phyloP scores from a whole-genome alignment of 37 sponge, comb jelly and placozoan genomes.

The Axinella damicornis region DNA sequence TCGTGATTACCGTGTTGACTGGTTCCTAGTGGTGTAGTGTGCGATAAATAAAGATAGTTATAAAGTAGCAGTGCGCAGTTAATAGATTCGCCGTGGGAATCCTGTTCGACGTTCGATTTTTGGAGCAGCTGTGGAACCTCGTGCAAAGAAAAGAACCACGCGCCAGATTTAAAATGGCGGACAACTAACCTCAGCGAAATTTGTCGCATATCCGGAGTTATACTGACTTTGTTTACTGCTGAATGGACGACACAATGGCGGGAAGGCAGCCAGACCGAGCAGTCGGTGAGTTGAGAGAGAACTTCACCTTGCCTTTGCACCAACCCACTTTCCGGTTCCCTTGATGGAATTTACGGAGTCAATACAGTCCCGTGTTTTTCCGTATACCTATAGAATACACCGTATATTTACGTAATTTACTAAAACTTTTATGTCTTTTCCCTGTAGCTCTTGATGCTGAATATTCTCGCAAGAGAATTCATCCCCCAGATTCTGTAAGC shows the following conservation, averaged over 20 bases:
- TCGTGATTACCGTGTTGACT: not conserved
- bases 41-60: constrained; percentile 19
- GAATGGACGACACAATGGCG: not conserved
- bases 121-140: no score
- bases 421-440: no score
- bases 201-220: not conserved
- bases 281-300: not conserved
- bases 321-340: no score
- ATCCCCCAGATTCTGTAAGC: constrained; percentile 17
- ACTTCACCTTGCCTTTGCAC: no score
- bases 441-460: not conserved
- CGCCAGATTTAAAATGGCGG: constrained; percentile 4
- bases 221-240: not conserved
- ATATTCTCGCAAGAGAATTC: not conserved
- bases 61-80: no score
- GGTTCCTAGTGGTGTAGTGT: not conserved
- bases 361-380: no score
- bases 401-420: no score
- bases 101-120: no score
- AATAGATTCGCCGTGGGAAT: no score
- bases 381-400: no score
- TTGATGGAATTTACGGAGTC: no score
- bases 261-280: not conserved
- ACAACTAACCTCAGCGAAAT: constrained; percentile 7
- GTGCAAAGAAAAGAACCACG: not conserved